A percentile compares a stretch with the other conserved stretches of the same genome.
Evolutionary conservation across 1,140 invertebrate species (phyloP).

Genomic region (Lasioglossum albipes): DNA sequence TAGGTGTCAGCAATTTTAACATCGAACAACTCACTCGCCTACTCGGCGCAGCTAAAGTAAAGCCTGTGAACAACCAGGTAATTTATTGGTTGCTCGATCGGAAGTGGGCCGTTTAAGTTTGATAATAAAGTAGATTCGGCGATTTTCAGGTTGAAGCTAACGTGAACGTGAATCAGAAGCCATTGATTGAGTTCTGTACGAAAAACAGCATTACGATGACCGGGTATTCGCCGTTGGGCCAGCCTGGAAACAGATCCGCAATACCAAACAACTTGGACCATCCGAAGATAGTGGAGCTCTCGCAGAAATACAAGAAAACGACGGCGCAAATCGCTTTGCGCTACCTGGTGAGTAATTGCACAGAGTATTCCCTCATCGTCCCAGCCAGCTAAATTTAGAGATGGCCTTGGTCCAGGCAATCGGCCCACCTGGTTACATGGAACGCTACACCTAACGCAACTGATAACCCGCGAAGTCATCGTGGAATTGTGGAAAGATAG

Average conservation of each 20-base stretch:
- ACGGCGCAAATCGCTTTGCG: constrained; percentile 85
- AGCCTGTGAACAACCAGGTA: constrained; percentile 88
- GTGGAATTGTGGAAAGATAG: background rate
- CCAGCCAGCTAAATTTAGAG: background rate
- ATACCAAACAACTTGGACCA: constrained; percentile 77
- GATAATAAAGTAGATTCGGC: background rate
- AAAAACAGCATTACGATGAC: constrained; percentile 85
- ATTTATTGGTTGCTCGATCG: background rate
- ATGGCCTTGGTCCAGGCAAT: background rate
- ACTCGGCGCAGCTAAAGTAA: constrained; percentile 84
- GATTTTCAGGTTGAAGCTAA: constrained; percentile 83
- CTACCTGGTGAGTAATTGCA: constrained; percentile 82
- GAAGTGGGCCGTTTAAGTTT: background rate
- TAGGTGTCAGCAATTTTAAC: constrained; percentile 97
- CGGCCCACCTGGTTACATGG: background rate
- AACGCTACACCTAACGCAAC: background rate
- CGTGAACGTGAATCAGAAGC: constrained; percentile 90
- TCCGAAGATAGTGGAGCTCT: constrained; percentile 80
- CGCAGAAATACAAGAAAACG: constrained; percentile 85
- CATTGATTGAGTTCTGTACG: constrained; percentile 88
- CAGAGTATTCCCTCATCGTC: background rate
- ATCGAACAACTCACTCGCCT: constrained; percentile 89
- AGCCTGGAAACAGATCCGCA: constrained; percentile 56
- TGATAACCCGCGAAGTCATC: background rate
- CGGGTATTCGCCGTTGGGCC: constrained; percentile 90